Conservation (phyloP, 2,888 invertebrate genomes). For the Alcis repandata region DNA sequence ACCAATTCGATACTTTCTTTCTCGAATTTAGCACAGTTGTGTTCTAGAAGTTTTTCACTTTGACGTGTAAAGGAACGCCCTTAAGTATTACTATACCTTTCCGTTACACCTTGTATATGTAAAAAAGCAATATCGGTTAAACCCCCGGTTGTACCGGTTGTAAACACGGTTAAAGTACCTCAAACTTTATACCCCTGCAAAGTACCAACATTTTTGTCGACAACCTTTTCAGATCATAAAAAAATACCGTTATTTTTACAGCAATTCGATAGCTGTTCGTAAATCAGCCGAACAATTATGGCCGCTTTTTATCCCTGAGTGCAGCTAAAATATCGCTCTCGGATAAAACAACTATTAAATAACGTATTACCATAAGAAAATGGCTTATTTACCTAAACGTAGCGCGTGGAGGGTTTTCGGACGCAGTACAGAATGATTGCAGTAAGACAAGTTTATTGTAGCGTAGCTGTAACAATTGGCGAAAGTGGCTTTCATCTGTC, state of each 20-base stretch:
- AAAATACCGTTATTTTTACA: slow-evolving; percentile 10
- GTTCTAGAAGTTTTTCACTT: no score
- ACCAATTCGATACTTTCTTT: no score
- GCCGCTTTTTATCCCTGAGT: slow-evolving; percentile 19
- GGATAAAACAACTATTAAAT: slow-evolving; percentile 24
- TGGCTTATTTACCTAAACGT: slow-evolving; percentile 30
- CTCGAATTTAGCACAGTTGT: no score
- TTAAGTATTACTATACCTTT: no score
- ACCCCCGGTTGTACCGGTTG: no score
- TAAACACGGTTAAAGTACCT: not conserved
- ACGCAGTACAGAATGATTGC: not conserved
- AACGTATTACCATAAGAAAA: slow-evolving; percentile 26
- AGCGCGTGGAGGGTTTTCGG: not conserved
- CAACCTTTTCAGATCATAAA: slow-evolving; percentile 13
- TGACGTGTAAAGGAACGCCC: no score
- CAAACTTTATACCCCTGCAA: not conserved
- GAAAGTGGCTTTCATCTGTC: no score
- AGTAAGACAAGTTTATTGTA: slow-evolving; percentile 2
- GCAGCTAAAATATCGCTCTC: slow-evolving; percentile 6
- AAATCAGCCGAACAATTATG: not conserved
- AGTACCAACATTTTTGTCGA: not conserved
- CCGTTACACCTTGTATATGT: no score
- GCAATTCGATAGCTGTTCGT: not conserved
- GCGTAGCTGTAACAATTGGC: not conserved
- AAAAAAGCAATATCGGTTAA: no score